These are phyloP conservation scores for Plodia interpunctella DNA, from an alignment of 1,140 invertebrate species.

Conservation along the genomic window DNA sequence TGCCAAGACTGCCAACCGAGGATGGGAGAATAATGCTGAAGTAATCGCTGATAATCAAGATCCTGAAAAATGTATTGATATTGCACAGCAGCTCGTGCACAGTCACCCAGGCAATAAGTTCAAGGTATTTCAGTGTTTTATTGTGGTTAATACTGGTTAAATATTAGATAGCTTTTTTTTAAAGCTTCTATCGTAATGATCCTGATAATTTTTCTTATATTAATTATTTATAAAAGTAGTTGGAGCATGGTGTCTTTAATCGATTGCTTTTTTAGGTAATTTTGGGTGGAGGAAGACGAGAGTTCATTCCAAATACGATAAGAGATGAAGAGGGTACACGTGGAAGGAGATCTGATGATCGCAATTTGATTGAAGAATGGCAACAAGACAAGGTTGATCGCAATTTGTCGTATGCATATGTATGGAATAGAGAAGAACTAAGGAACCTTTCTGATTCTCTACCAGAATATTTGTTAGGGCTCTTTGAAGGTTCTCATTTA, in stretches of 20 bases:
- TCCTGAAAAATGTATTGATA: slow-evolving; percentile 76
- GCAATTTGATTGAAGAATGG: slow-evolving; percentile 1
- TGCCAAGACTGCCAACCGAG: slow-evolving; percentile 28
- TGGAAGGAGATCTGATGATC: background rate
- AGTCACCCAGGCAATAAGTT: slow-evolving; percentile 79
- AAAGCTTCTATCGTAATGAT: background rate
- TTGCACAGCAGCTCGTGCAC: slow-evolving; percentile 84
- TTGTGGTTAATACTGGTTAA: background rate
- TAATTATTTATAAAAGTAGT: too few species aligned
- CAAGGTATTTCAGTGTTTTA: slow-evolving; percentile 66
- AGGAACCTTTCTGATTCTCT: background rate
- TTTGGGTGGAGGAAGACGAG: slow-evolving; percentile 85
- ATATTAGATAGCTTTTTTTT: background rate
- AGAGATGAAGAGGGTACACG: slow-evolving; percentile 5
- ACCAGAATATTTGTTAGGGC: slow-evolving; percentile 4
- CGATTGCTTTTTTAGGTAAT: slow-evolving; percentile 73
- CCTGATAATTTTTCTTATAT: too few species aligned
- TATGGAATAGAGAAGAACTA: background rate
- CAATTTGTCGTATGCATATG: background rate
- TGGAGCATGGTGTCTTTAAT: slow-evolving; percentile 1
- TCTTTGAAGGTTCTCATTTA: background rate
- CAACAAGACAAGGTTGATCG: background rate
- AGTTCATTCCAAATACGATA: slow-evolving; percentile 69
- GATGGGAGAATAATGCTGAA: slow-evolving; percentile 34
- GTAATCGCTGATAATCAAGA: background rate